A percentile compares a stretch with the other conserved stretches of the same genome.
phyloP scores from a whole-genome alignment of 2,113 vertebrate species.

The Oxygymnocypris stewartii region DNA sequence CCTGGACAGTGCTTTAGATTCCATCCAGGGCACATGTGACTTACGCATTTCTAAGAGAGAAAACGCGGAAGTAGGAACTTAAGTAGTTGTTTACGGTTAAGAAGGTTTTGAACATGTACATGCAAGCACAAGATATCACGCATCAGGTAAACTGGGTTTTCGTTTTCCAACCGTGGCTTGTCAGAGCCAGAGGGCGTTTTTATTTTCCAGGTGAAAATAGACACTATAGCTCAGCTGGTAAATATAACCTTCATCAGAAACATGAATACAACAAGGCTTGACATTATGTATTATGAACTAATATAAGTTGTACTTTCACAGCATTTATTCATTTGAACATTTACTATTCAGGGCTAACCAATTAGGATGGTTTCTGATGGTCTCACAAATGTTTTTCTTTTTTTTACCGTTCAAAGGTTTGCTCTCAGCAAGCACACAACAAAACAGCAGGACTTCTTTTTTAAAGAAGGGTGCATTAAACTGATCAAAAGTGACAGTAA shows the following conservation, averaged over 20 bases:
- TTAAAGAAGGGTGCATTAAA: not conserved
- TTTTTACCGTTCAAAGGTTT: not conserved
- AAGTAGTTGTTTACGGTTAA: conserved; percentile 13
- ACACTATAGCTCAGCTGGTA: not conserved
- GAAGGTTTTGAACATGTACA: conserved; percentile 7
- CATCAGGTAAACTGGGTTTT: conserved; percentile 7
- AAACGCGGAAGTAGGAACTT: not conserved
- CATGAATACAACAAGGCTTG: not conserved
- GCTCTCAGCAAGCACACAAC: not conserved
- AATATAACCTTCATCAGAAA: not conserved
- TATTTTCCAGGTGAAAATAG: conserved; percentile 14
- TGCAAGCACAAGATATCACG: not conserved
- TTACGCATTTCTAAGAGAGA: not conserved
- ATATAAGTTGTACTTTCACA: not conserved
- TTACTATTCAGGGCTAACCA: not conserved
- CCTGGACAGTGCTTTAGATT: conserved; percentile 32
- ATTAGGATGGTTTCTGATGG: not conserved
- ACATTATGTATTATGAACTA: not conserved
- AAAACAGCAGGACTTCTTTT: not conserved
- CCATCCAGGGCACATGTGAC: not conserved
- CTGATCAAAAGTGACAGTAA: not conserved
- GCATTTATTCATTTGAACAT: not conserved
- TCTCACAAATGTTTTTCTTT: not conserved
- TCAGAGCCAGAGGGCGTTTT: not conserved
- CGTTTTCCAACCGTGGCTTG: not conserved